Conservation (phyloP, 2,113 vertebrate genomes). For the Chloropsis cyanopogon region DNA sequence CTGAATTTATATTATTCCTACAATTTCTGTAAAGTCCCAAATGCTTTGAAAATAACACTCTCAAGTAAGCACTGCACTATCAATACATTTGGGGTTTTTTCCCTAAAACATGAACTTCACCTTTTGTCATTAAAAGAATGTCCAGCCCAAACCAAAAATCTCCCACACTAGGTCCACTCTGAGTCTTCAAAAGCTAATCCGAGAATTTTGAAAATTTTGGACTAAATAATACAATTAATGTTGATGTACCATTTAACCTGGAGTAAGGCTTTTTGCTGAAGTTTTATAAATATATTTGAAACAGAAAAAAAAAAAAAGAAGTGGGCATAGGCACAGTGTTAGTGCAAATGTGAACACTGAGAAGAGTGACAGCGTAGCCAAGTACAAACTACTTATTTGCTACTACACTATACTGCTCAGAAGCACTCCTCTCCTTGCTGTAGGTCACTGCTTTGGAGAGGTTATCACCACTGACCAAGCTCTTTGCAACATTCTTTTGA, state of each 20-base stretch:
- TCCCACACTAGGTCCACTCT: neutral
- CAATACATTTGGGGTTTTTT: neutral
- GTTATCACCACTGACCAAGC: constrained; percentile 27
- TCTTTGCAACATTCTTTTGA: constrained; percentile 35
- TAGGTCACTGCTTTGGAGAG: constrained; percentile 22
- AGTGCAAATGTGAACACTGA: neutral
- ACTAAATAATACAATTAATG: neutral
- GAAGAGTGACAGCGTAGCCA: neutral
- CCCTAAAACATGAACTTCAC: neutral
- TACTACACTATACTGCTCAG: neutral
- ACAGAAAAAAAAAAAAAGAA: neutral
- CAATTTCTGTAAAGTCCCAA: neutral
- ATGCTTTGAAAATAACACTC: neutral
- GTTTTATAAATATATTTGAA: neutral
- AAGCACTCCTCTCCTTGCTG: constrained; percentile 6
- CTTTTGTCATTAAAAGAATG: neutral
- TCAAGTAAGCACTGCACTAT: neutral
- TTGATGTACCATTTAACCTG: neutral
- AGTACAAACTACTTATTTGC: neutral
- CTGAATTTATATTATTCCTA: neutral
- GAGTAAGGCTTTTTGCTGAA: neutral
- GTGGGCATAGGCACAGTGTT: neutral
- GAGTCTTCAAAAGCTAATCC: neutral
- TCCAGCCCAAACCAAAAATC: neutral
- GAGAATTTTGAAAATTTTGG: neutral